Conservation (phyloP, 2,888 invertebrate species). For the Microctonus brassicae region DNA sequence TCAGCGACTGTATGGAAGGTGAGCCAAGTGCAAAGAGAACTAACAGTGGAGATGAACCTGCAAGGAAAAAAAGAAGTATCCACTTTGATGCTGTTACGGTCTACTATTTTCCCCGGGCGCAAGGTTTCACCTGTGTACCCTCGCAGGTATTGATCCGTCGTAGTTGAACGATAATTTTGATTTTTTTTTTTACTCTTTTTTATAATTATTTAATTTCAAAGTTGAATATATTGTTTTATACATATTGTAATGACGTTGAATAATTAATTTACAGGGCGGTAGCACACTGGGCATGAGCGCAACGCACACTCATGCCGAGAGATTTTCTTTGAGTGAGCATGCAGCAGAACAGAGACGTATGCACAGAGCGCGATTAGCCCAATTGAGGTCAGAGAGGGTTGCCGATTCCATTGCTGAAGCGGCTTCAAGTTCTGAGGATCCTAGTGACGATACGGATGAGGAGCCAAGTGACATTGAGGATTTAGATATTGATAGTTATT, state of each 20-base stretch:
- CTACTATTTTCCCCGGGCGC: constrained; percentile 93
- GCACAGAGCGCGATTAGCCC: constrained; percentile 84
- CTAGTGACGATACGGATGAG: constrained; percentile 84
- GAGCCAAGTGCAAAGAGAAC: constrained; percentile 62
- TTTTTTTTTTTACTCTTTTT: neutral
- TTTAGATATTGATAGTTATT: constrained; percentile 89
- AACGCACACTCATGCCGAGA: constrained; percentile 77
- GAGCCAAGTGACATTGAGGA: constrained; percentile 87
- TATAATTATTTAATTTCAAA: neutral
- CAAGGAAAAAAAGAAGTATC: constrained; percentile 84
- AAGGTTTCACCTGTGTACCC: constrained; percentile 93
- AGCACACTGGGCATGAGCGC: constrained; percentile 91
- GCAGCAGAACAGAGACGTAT: constrained; percentile 88
- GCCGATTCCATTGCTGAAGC: constrained; percentile 69
- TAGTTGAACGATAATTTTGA: neutral
- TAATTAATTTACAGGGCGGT: constrained; percentile 57
- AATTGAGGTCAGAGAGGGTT: constrained; percentile 79
- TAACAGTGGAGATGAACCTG: constrained; percentile 69
- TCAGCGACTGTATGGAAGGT: constrained; percentile 64
- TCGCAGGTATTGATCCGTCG: constrained; percentile 77
- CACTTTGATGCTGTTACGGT: constrained; percentile 94
- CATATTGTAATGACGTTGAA: neutral
- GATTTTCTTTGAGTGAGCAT: constrained; percentile 89
- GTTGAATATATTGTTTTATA: neutral
- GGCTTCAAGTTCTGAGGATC: constrained; percentile 83